A percentile compares a stretch with the other conserved stretches of the same genome.
phyloP scores from a whole-genome alignment of 2,113 vertebrate genomes.

The Cebidichthys violaceus region DNA sequence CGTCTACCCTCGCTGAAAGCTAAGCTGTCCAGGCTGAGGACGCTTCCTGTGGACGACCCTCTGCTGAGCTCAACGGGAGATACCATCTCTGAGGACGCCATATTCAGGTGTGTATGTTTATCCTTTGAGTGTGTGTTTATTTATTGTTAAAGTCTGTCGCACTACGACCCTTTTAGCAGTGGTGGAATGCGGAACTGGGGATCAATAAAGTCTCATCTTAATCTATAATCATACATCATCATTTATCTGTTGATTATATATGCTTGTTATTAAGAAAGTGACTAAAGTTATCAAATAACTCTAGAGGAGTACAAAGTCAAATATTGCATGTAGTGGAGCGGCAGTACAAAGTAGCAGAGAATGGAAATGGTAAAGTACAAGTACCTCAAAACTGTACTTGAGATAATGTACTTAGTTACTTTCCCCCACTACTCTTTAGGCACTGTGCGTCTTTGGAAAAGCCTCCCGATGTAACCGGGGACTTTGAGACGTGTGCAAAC shows the following conservation, averaged over 20 bases:
- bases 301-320: background rate
- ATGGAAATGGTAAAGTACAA: background rate
- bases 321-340: background rate
- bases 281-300: background rate
- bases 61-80: slow-evolving; percentile 56
- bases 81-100: slow-evolving; percentile 52
- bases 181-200: background rate
- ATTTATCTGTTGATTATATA: background rate
- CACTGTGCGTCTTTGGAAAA: slow-evolving; percentile 58
- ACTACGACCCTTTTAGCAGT: background rate
- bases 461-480: slow-evolving; percentile 6
- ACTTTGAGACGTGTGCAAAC: background rate
- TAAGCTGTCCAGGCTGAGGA: slow-evolving; percentile 73
- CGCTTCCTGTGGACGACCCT: slow-evolving; percentile 76
- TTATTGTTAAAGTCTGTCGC: no score
- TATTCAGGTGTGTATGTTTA: slow-evolving; percentile 71
- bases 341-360: background rate
- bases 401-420: background rate
- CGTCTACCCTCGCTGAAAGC: slow-evolving; percentile 72
- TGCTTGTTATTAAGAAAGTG: no score
- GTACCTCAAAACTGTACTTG: background rate
- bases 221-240: background rate
- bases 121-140: background rate
- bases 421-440: slow-evolving; percentile 37
- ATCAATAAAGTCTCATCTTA: background rate